Evolutionary conservation across 1,140 invertebrate species (phyloP), one percentile per base, ranked within the genome.

Genomic region (Euwallacea similis): DNA sequence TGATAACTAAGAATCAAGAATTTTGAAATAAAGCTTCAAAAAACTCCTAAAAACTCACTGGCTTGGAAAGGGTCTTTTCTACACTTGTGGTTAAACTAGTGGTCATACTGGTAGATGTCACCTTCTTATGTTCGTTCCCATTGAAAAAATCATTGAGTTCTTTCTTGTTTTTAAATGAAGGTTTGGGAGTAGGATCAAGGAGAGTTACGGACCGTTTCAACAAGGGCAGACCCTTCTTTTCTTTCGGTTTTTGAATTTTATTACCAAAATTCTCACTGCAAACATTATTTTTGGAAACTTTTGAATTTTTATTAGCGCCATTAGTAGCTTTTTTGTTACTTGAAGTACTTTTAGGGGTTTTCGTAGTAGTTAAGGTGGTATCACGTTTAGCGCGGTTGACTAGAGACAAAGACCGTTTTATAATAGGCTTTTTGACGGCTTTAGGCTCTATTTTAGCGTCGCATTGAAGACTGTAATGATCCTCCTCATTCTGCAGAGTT

Each of bases 131-230:
- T 4, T 68, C 73, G 10, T 71, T 71, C 13, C 69, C 72, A 43
- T 74, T 69, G 10, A 76, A 73, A 50, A 73, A 77, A 54, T 77
- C 72, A 46, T 76, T 72, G 6, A 77, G 73, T 11, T 77, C 76
- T 16, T 75, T 42, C 60, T 77, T 76, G 60, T 70, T 79, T 65
- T 75, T 77, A 60, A 77, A 70, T 6, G 73, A 74, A 7, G 73
- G 68, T 46, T 70, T 70, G 11, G 68, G 68, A 63, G 58, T 53
- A 16, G 76, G 72, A 75, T 76, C 74, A 13, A 73, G 60, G n/a
- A 74, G 42, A 0, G 78, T 75, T 55, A 74, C 50, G 7, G 78
- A 75, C 8, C 73, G 44, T 66, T 78, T 78, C 43, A 78, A 63
- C 9, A 73, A 50, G 42, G 74, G 58, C 15, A 75, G 61, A 53